phyloP scores from a whole-genome alignment of 2,113 vertebrate species.

The Boulengeromyrus knoepffleri region DNA sequence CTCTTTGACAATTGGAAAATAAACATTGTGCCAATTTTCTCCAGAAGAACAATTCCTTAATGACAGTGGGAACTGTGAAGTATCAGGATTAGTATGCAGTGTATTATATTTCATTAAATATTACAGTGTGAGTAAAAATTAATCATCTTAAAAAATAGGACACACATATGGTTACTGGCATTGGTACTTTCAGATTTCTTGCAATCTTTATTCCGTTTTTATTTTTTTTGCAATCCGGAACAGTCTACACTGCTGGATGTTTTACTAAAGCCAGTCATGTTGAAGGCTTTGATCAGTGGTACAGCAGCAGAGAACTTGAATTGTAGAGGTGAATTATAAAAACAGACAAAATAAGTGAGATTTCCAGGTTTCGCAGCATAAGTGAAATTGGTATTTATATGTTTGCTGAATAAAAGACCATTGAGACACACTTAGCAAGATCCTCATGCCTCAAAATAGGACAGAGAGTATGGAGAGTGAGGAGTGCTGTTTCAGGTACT shows the following conservation, averaged over 20 bases:
- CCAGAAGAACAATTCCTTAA: neutral
- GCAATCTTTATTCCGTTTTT: neutral
- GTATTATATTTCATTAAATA: neutral
- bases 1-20: neutral
- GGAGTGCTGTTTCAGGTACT: neutral
- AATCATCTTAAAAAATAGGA: neutral
- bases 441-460: neutral
- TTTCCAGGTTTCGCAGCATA: neutral
- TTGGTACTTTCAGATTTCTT: neutral
- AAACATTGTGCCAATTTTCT: neutral
- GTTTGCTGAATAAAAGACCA: neutral
- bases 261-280: neutral
- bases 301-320: neutral
- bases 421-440: neutral
- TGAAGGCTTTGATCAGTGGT: neutral
- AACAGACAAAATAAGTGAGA: neutral
- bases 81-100: neutral
- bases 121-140: neutral
- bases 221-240: neutral
- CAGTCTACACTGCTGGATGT: neutral
- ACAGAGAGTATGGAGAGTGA: neutral
- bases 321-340: neutral
- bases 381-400: neutral
- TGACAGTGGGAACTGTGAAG: neutral
- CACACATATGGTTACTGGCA: neutral